Base-by-base conservation (phyloP, 2,797 vertebrate genomes). In the Chanos chanos region DNA sequence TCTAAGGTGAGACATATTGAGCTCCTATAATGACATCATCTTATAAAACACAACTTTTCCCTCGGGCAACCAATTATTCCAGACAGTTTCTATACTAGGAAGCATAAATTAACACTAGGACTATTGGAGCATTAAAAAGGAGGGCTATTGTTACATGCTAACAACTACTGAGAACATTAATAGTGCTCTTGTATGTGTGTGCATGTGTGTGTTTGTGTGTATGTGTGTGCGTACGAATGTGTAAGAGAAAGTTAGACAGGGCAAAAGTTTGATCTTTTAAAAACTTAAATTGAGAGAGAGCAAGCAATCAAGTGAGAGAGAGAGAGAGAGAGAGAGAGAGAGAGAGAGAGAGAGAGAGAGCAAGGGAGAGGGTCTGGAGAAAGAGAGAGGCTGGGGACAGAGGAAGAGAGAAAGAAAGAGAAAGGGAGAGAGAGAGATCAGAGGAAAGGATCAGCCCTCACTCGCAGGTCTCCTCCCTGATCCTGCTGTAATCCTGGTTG, bases 401-500 rank as follows among this genome's bases (percentile, higher is more conserved):
- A 15, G 36, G 39, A 13, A 39, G 15, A 39, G 36, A 39, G 13
- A 16, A 36, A 18, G 36, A 16, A 16, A 10, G 15, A 18, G 15
- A 9, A 15, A 18, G 37, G 18, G 16, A 41, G 18, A 41, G 8
- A 41, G 39, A 25, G 24, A 25, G 3, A 25, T 3, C 3, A 5
- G 25, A 24, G 25, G 24, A 25, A 62, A 44, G 28, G 53, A 70
- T 68, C 37, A 61, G 61, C 66, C 66, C 34, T 68, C 47, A 52
- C 61, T 53, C 66, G 67, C 59, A 72, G 55, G 45, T 71, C 22
- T 47, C 34, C 6, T 55, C 51, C 37, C 51, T 71, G 61, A 69
- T 62, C 61, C 57, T 8, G 25, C 65, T 59, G 37, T 75, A 71
- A 75, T 71, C 58, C 70, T 48, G 51, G 37, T 37, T 27, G 25